Base-by-base conservation (phyloP, 2,113 vertebrate species). In the Oreochromis tanganicae region DNA sequence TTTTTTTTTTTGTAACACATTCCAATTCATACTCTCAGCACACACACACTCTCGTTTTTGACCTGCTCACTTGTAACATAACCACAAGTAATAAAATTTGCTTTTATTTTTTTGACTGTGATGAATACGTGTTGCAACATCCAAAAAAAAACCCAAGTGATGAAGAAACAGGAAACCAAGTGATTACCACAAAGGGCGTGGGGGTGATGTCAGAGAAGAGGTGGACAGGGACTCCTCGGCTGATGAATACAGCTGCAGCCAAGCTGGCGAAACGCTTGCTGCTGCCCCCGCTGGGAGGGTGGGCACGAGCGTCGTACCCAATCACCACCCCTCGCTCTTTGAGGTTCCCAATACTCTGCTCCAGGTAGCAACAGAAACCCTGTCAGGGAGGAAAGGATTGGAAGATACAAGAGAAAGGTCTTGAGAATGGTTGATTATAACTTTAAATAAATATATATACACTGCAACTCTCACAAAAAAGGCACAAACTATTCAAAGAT, bases 341-440 rank as follows among this genome's bases (percentile, higher is more conserved):
- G 19, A 99, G 94, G 91, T 98, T 96, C 84, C 87, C 85, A 90
- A 99, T 97, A 71, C 94, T 96, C 84, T 97, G 95, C 93, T 99
- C 98, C 83, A 99, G 96, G 88, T 99, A 99, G 27, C 92, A 92
- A 94, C 98, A 99, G 93, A 99, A 98, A 52, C 98, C 98, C 98
- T 99, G 87, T 36, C 24, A 88, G 66, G 57, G 71, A 66, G 36
- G 27, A 66, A 21, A 78, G 4, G 6, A 78, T 32, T 0, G 27
- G 8, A 78, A 34, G 16, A 34, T 75, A 57, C 16, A 9, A 71
- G 24, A 57, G 16, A 46, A 56, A 56, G 27, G 1, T 46, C 38
- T 46, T 19, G 24, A 75, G 5, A 54, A 50, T 16, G 21, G 29
- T 17, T 32, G 24, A 32, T 29, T 75, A 17, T 7, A 75, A 48